phyloP scores from a whole-genome alignment of 2,888 invertebrate genomes.

The Monoplex corrugatus region DNA sequence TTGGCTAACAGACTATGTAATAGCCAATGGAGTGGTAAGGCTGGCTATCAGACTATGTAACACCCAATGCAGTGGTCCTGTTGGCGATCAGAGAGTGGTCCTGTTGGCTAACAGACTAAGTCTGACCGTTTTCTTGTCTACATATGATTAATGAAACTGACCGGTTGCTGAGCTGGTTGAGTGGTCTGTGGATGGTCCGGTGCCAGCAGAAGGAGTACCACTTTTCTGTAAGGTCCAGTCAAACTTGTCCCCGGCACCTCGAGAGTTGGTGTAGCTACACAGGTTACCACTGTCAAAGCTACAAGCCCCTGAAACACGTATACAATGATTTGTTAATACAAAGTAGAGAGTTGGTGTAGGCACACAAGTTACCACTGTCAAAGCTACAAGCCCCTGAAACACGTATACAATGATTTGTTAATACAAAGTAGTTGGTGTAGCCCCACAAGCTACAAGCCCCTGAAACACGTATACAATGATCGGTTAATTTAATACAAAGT shows the following conservation, averaged over 20 bases:
- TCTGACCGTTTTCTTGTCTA: no score
- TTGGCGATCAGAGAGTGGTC: no score
- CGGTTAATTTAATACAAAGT: no score
- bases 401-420: no score
- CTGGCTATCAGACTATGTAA: no score
- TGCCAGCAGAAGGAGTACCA: constrained; percentile 62
- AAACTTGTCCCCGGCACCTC: constrained; percentile 67
- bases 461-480: no score
- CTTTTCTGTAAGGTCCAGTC: constrained; percentile 72
- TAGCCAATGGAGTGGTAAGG: no score
- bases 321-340: no score
- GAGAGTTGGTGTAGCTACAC: constrained; percentile 72
- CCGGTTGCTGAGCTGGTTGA: constrained; percentile 66
- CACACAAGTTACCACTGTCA: constrained; percentile 67
- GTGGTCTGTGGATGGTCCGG: constrained; percentile 76
- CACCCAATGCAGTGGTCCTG: no score
- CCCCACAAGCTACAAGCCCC: constrained; percentile 70
- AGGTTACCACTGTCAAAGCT: constrained; percentile 70
- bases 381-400: constrained; percentile 70
- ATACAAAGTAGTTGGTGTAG: constrained; percentile 75
- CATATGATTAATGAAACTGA: no score
- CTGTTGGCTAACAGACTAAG: no score
- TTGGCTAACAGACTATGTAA: no score
- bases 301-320: constrained; percentile 65
- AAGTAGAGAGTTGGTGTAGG: constrained; percentile 72